A percentile compares a stretch with the other conserved stretches of the same genome.
Conservation (phyloP, 1,140 invertebrate genomes). For the Teleogryllus occipitalis region DNA sequence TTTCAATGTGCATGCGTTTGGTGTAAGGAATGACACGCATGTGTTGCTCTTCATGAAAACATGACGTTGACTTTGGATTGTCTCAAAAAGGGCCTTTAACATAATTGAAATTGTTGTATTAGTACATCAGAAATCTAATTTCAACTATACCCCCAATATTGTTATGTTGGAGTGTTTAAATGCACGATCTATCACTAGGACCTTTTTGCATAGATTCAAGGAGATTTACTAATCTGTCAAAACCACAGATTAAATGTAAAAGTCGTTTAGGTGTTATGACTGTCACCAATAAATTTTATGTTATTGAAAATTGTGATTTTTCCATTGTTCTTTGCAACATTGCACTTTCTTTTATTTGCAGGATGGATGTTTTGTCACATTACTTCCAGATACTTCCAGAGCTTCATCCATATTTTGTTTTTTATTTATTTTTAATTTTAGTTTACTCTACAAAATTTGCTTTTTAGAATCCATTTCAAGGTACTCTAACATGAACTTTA, state of each 20-base stretch:
- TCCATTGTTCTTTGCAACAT: not conserved
- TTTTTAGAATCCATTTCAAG: no score
- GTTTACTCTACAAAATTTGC: no score
- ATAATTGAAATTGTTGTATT: not conserved
- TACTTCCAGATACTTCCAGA: no score
- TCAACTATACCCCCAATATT: not conserved
- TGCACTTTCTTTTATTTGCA: not conserved
- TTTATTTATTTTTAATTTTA: no score
- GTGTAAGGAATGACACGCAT: not conserved
- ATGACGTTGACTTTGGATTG: not conserved
- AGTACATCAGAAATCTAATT: not conserved
- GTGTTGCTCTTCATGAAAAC: not conserved
- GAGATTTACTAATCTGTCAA: not conserved
- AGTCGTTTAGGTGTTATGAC: not conserved
- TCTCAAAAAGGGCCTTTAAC: not conserved
- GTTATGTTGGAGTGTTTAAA: not conserved
- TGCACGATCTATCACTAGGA: not conserved
- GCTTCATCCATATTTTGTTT: no score
- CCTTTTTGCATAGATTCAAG: not conserved
- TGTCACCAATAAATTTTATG: not conserved
- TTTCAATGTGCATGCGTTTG: not conserved
- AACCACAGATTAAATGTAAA: not conserved
- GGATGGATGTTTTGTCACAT: no score
- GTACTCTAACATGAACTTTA: no score
- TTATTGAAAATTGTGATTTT: not conserved